Conservation (phyloP, 1,140 invertebrate species). For the Drosophila pectinifera region DNA sequence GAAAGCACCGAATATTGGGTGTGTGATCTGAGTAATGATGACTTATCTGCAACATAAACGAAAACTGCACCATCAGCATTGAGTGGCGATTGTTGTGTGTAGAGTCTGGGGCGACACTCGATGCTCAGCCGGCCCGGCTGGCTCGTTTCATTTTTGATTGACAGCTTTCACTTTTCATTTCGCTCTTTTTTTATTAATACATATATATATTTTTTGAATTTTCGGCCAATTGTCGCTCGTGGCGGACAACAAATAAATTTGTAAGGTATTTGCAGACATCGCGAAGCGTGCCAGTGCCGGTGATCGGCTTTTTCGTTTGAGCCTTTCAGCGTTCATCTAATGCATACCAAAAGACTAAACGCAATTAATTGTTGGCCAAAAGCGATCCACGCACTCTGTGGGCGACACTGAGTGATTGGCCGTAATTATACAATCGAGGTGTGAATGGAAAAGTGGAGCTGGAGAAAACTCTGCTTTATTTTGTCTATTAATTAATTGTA, state of each 20-base stretch:
- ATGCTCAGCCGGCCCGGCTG: conserved; percentile 38
- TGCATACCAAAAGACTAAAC: conserved; percentile 67
- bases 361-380: conserved; percentile 63
- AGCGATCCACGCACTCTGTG: conserved; percentile 18
- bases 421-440: conserved; percentile 22
- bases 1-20: conserved; percentile 10
- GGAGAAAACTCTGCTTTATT: neutral
- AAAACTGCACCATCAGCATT: conserved; percentile 33
- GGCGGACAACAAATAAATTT: conserved; percentile 34
- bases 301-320: conserved; percentile 24
- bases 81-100: conserved; percentile 22
- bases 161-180: conserved; percentile 74
- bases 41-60: neutral
- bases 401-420: neutral
- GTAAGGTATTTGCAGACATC: conserved; percentile 34
- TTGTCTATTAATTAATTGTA: no score
- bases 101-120: conserved; percentile 23
- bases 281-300: conserved; percentile 40
- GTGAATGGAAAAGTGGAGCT: neutral
- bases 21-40: neutral
- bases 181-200: neutral
- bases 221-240: conserved; percentile 46
- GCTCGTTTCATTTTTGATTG: conserved; percentile 58
- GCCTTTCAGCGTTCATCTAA: conserved; percentile 40
- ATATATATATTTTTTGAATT: conserved; percentile 1